phyloP scores from a whole-genome alignment of 2,113 vertebrate genomes.

The Tragelaphus scriptus region DNA sequence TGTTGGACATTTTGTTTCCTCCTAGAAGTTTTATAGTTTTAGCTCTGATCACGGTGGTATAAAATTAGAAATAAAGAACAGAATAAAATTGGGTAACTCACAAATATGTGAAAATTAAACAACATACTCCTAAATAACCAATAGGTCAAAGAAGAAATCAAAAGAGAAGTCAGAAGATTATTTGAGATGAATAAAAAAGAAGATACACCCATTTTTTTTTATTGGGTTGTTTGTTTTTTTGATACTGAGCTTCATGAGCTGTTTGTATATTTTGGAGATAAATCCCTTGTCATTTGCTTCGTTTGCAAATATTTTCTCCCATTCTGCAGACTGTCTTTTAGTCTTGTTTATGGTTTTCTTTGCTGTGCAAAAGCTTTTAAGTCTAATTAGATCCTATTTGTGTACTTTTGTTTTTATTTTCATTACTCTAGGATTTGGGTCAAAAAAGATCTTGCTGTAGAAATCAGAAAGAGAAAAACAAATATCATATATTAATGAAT shows the following conservation, averaged over 20 bases:
- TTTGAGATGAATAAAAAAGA: neutral
- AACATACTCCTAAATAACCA: neutral
- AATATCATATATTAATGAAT: neutral
- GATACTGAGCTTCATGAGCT: neutral
- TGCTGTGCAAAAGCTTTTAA: neutral
- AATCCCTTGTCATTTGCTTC: neutral
- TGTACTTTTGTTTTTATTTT: neutral
- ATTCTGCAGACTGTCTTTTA: neutral
- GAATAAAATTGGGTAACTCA: neutral
- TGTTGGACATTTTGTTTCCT: neutral
- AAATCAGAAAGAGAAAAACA: neutral
- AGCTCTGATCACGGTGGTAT: neutral
- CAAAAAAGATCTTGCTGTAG: neutral
- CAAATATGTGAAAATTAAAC: neutral
- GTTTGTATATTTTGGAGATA: neutral
- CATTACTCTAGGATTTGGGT: neutral
- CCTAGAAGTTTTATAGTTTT: neutral
- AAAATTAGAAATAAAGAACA: neutral
- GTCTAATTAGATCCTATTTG: neutral
- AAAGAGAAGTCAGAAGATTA: neutral
- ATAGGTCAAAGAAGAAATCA: neutral
- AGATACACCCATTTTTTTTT: neutral
- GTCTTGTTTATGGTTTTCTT: neutral
- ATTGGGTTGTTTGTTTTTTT: neutral
- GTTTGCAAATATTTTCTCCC: neutral